Conservation (phyloP, 2,888 invertebrate genomes). For the Leucania comma region DNA sequence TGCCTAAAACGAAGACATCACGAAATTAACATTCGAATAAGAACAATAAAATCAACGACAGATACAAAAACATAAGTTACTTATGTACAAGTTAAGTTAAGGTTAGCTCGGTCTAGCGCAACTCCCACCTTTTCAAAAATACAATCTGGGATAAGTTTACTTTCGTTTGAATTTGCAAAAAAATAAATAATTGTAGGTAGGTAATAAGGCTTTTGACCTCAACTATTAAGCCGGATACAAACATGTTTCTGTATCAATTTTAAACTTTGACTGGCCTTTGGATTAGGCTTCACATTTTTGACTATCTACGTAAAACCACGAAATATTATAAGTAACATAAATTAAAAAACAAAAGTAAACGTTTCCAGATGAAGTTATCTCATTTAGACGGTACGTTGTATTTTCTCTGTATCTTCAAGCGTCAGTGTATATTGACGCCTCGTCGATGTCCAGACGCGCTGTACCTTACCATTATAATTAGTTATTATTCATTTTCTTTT, state of each 20-base stretch:
- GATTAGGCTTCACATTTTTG: constrained; percentile 7
- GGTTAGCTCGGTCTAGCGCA: constrained; percentile 75
- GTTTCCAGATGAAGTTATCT: constrained; percentile 44
- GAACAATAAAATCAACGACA: constrained; percentile 79
- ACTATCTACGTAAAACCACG: constrained; percentile 12
- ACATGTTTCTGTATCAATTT: background rate
- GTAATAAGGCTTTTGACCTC: background rate
- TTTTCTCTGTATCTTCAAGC: constrained; percentile 66
- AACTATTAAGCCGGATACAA: background rate
- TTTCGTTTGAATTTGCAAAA: constrained; percentile 8
- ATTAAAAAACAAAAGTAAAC: constrained; percentile 45
- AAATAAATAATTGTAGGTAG: background rate
- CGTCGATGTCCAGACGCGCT: constrained; percentile 67
- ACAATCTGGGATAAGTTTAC: constrained; percentile 51
- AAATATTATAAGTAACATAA: background rate
- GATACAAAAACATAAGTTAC: constrained; percentile 76
- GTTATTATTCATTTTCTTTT: constrained; percentile 70
- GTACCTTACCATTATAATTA: constrained; percentile 71
- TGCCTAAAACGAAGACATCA: constrained; percentile 82
- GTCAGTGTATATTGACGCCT: constrained; percentile 68
- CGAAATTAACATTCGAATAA: constrained; percentile 71
- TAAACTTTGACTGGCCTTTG: constrained; percentile 26
- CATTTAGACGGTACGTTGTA: constrained; percentile 58
- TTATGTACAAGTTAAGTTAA: constrained; percentile 82
- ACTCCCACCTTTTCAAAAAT: constrained; percentile 77